Percentiles rank a stretch among this genome's conserved stretches.
phyloP scores from a whole-genome alignment of 1,140 invertebrate species.

The Tribolium castaneum region DNA sequence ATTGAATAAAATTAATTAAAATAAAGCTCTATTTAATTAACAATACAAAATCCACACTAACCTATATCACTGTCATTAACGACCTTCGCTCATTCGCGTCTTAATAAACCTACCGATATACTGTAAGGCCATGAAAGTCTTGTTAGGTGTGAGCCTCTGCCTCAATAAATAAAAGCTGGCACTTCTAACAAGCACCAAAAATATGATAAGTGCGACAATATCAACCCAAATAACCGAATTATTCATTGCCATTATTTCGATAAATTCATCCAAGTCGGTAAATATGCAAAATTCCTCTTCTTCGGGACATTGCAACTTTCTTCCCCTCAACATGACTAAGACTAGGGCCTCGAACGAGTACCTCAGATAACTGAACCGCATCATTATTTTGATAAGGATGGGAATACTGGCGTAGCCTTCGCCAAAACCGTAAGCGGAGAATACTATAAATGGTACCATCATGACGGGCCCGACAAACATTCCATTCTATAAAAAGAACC shows the following conservation, averaged over 20 bases:
- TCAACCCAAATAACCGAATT: slow-evolving; percentile 72
- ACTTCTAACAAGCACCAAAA: slow-evolving; percentile 70
- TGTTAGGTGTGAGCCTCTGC: slow-evolving; percentile 74
- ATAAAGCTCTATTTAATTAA: neutral
- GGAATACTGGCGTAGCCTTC: slow-evolving; percentile 72
- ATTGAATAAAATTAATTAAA: neutral
- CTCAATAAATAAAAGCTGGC: slow-evolving; percentile 74
- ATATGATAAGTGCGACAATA: slow-evolving; percentile 68
- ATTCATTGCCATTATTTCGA: slow-evolving; percentile 73
- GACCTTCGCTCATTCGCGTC: slow-evolving; percentile 44
- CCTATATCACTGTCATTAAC: slow-evolving; percentile 15
- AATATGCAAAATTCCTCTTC: slow-evolving; percentile 78
- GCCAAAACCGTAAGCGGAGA: slow-evolving; percentile 82
- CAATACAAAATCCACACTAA: neutral
- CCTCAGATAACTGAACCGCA: slow-evolving; percentile 85
- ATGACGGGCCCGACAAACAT: slow-evolving; percentile 82
- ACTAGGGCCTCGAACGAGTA: slow-evolving; percentile 84
- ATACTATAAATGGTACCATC: slow-evolving; percentile 79
- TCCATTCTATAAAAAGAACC: slow-evolving; percentile 73
- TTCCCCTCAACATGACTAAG: slow-evolving; percentile 77
- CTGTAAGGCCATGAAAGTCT: slow-evolving; percentile 67
- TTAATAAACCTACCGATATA: slow-evolving; percentile 61
- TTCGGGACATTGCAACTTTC: slow-evolving; percentile 76
- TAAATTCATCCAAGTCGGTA: slow-evolving; percentile 71
- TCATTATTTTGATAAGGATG: slow-evolving; percentile 75